phyloP scores from a whole-genome alignment of 2,797 vertebrate genomes.

The Peromyscus nudipes region DNA sequence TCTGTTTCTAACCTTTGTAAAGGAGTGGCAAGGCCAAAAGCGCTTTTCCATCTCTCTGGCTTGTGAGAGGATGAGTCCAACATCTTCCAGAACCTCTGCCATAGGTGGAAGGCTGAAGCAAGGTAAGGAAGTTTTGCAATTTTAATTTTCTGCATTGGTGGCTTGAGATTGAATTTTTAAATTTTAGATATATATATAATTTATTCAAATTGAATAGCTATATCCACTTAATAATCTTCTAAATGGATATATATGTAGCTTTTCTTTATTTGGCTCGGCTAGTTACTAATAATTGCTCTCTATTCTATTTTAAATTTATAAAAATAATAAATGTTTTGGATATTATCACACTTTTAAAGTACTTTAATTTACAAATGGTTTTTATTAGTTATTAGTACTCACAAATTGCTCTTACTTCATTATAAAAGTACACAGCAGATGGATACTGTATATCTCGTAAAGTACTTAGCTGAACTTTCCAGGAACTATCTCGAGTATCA shows the following conservation, averaged over 20 bases:
- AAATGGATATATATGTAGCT: slow-evolving; percentile 9
- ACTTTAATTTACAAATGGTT: slow-evolving; percentile 26
- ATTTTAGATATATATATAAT: slow-evolving; percentile 29
- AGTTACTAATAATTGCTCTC: slow-evolving; percentile 46
- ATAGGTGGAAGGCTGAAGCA: slow-evolving; percentile 92
- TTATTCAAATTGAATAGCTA: slow-evolving; percentile 56
- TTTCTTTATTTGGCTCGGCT: slow-evolving; percentile 18
- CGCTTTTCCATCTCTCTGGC: slow-evolving; percentile 94
- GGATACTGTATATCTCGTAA: slow-evolving; percentile 22
- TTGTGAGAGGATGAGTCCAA: slow-evolving; percentile 90
- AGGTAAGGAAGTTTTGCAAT: slow-evolving; percentile 88
- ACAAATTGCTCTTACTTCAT: slow-evolving; percentile 65
- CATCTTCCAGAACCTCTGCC: slow-evolving; percentile 84
- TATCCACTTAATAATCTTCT: slow-evolving; percentile 33
- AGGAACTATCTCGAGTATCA: slow-evolving; percentile 29
- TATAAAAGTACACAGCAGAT: slow-evolving; percentile 19
- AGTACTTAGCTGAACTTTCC: slow-evolving; percentile 37
- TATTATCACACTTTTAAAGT: background rate
- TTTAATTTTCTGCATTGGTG: slow-evolving; percentile 13
- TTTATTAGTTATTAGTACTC: slow-evolving; percentile 44
- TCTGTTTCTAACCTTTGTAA: slow-evolving; percentile 95
- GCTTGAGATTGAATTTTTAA: background rate
- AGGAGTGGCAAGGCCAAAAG: slow-evolving; percentile 94
- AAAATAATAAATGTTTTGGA: slow-evolving; percentile 46
- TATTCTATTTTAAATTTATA: slow-evolving; percentile 14